phyloP scores from a whole-genome alignment of 2,888 invertebrate species.

The Phyllotreta striolata region DNA sequence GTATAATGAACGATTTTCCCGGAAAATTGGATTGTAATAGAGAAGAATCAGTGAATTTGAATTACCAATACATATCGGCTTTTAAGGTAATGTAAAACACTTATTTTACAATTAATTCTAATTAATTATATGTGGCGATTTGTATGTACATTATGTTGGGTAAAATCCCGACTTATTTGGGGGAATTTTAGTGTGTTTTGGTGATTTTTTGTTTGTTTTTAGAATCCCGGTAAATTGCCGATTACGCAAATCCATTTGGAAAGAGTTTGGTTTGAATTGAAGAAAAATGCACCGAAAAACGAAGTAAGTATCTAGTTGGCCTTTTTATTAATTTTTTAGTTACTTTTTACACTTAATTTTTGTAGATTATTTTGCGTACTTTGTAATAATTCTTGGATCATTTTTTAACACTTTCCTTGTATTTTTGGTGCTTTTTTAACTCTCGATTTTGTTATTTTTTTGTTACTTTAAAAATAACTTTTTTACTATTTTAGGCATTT shows the following conservation, averaged over 20 bases:
- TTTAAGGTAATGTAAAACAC: constrained; percentile 46
- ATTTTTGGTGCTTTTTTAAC: too few species aligned
- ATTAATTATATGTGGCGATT: too few species aligned
- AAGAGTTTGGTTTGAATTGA: constrained; percentile 46
- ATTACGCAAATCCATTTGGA: constrained; percentile 62
- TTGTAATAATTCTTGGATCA: too few species aligned
- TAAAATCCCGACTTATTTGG: constrained; percentile 4
- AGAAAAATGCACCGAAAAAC: constrained; percentile 44
- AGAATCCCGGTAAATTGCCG: constrained; percentile 70
- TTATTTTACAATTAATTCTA: background rate
- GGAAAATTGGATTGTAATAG: constrained; percentile 35
- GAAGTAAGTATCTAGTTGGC: constrained; percentile 42
- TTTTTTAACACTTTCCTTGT: too few species aligned
- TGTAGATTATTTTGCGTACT: too few species aligned
- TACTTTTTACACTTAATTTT: too few species aligned
- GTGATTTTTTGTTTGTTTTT: constrained; percentile 47
- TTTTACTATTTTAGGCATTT: too few species aligned
- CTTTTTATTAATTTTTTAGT: too few species aligned
- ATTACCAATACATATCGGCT: constrained; percentile 45
- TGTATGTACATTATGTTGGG: too few species aligned
- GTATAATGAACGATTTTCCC: constrained; percentile 15
- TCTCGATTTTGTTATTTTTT: too few species aligned
- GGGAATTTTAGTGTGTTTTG: constrained; percentile 20
- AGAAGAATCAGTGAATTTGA: constrained; percentile 28
- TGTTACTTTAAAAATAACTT: too few species aligned